These are phyloP conservation scores for Digitonthophagus gazella DNA, from an alignment of 2,888 invertebrate species.

Conservation along the genomic window DNA sequence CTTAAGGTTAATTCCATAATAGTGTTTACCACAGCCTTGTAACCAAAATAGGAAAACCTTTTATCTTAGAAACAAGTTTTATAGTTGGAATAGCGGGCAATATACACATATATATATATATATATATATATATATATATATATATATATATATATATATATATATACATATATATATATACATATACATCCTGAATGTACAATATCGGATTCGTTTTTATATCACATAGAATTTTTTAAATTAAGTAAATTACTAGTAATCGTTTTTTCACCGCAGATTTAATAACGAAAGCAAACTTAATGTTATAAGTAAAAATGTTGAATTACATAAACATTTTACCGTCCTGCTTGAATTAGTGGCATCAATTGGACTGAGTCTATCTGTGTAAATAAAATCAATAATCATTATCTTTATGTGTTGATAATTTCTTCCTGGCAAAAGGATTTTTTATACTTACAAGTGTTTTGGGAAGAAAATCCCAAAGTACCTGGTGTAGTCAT, in stretches of 20 bases:
- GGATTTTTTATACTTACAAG: constrained; percentile 32
- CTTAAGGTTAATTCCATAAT: constrained; percentile 1
- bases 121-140: too few relatives aligned
- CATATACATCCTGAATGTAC: neutral
- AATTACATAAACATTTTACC: neutral
- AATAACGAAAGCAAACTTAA: neutral
- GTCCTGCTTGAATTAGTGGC: neutral
- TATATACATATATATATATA: neutral
- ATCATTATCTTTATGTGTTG: neutral
- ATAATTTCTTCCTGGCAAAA: neutral
- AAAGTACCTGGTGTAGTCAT: constrained; percentile 24
- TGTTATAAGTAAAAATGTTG: neutral
- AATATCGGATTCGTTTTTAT: neutral
- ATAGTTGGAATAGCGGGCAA: neutral
- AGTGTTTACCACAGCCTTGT: constrained; percentile 9
- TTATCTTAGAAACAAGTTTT: neutral
- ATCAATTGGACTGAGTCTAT: neutral
- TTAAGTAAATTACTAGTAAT: neutral
- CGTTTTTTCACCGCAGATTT: neutral
- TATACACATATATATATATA: too few relatives aligned
- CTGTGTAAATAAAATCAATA: neutral
- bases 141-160: too few relatives aligned
- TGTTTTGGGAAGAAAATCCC: constrained; percentile 31
- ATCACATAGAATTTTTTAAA: neutral
- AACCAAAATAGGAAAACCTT: constrained; percentile 8